A percentile compares a stretch with the other conserved stretches of the same genome.
Evolutionary conservation across 1,140 invertebrate species (phyloP).

Genomic region (Tetragonula clypearis): DNA sequence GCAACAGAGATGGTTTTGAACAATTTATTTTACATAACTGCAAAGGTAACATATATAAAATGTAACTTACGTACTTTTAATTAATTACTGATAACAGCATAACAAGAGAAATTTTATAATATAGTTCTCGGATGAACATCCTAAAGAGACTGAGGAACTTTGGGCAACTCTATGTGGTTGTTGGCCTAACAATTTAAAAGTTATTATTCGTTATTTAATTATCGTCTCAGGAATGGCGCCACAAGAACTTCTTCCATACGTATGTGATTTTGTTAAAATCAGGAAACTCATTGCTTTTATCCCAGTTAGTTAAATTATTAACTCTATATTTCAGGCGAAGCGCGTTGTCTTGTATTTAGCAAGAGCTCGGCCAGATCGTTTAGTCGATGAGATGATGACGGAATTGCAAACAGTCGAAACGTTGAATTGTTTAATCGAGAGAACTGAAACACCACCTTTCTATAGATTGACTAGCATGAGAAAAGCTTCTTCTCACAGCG

Average conservation of each 20-base stretch:
- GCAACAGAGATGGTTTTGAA: conserved; percentile 99
- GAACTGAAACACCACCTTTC: conserved; percentile 98
- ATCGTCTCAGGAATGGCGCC: conserved; percentile 98
- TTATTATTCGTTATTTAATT: conserved; percentile 98
- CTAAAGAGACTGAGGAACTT: conserved; percentile 96
- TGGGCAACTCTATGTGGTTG: conserved; percentile 97
- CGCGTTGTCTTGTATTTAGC: conserved; percentile 96
- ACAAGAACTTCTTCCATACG: conserved; percentile 93
- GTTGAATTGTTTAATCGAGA: conserved; percentile 95
- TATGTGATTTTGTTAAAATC: conserved; percentile 81
- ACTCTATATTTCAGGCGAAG: conserved; percentile 88
- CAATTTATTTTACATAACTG: conserved; percentile 99
- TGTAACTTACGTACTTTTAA: too few species aligned
- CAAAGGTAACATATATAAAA: conserved; percentile 86
- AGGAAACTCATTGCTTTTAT: neutral
- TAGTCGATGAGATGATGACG: conserved; percentile 98
- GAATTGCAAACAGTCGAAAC: conserved; percentile 98
- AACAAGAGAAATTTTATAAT: conserved; percentile 31
- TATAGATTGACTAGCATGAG: conserved; percentile 95
- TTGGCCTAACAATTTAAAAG: conserved; percentile 98
- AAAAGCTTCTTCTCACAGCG: conserved; percentile 94
- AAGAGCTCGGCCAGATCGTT: conserved; percentile 92
- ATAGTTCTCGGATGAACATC: conserved; percentile 97
- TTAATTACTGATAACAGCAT: neutral
- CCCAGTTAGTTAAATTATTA: conserved; percentile 4